phyloP scores from a whole-genome alignment of 2,797 vertebrate species.

The Clarias fuscus region DNA sequence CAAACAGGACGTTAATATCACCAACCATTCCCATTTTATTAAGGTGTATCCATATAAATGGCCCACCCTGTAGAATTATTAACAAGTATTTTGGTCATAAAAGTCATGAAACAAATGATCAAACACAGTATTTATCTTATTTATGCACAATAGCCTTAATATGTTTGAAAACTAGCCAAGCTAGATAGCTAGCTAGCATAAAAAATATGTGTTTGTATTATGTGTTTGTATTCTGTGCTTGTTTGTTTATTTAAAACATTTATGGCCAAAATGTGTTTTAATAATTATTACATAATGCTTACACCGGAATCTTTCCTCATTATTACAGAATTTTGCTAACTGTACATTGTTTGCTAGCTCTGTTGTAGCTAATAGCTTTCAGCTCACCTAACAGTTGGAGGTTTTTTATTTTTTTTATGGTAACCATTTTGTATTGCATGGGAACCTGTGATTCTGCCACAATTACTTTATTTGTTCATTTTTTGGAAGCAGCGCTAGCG shows the following conservation, averaged over 20 bases:
- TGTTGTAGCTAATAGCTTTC: not conserved
- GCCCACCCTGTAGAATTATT: no score
- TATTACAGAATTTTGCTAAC: no score
- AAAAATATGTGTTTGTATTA: no score
- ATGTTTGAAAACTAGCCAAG: not conserved
- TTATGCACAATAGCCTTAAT: not conserved
- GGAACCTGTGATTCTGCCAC: not conserved
- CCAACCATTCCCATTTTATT: no score
- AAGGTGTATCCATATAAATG: no score
- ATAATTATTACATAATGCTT: no score
- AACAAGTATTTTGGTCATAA: not conserved
- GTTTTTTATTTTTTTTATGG: not conserved
- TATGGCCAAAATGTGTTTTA: no score
- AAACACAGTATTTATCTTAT: not conserved
- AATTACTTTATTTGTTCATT: not conserved
- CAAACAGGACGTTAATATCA: no score
- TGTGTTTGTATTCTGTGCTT: no score
- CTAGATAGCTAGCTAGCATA: not conserved
- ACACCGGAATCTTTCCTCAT: no score
- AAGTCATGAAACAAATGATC: not conserved
- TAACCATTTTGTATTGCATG: slow-evolving; percentile 2
- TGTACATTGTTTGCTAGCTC: no score
- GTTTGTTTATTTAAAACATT: no score
- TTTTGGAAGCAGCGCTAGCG: not conserved
- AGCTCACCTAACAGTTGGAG: not conserved